Evolutionary conservation across 2,888 invertebrate species (phyloP).

Genomic region (Drosophila suboccidentalis): DNA sequence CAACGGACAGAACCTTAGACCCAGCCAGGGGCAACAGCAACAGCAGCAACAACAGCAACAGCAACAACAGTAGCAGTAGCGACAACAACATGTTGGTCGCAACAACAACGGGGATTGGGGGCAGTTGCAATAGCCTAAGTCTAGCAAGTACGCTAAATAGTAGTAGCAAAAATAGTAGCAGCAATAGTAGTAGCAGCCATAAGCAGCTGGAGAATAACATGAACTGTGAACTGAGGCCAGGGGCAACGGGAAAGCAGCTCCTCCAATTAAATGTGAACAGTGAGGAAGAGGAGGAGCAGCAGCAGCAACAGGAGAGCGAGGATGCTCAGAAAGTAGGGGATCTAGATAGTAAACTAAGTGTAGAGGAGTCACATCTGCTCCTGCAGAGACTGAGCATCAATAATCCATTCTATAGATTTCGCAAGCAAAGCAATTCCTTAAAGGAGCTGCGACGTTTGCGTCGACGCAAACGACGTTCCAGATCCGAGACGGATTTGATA

Average conservation of each 20-base stretch:
- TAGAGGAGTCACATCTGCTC: conserved; percentile 71
- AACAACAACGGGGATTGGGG: conserved; percentile 30
- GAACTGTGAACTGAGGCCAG: conserved; percentile 64
- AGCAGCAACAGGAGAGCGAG: conserved; percentile 1
- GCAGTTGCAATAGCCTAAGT: conserved; percentile 62
- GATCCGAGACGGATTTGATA: conserved; percentile 81
- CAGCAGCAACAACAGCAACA: conserved; percentile 32
- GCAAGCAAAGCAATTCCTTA: conserved; percentile 83
- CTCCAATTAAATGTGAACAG: conserved; percentile 63
- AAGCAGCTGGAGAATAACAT: conserved; percentile 67
- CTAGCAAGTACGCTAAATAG: conserved; percentile 59
- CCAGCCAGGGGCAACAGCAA: conserved; percentile 28
- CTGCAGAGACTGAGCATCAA: conserved; percentile 82
- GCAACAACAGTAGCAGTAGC: conserved; percentile 32
- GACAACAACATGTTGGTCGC: conserved; percentile 33
- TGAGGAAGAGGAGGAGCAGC: conserved; percentile 39
- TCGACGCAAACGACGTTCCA: conserved; percentile 59
- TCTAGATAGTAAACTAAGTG: conserved; percentile 33
- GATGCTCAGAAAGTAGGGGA: not conserved
- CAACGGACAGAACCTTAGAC: conserved; percentile 36
- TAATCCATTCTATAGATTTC: conserved; percentile 84
- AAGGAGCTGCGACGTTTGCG: conserved; percentile 67
- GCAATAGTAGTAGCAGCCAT: conserved; percentile 48
- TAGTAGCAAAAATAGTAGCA: conserved; percentile 45
- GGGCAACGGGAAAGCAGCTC: conserved; percentile 49